These are phyloP conservation scores for Drosophila ogumai DNA, from an alignment of 1,140 invertebrate genomes.

Conservation along the genomic window DNA sequence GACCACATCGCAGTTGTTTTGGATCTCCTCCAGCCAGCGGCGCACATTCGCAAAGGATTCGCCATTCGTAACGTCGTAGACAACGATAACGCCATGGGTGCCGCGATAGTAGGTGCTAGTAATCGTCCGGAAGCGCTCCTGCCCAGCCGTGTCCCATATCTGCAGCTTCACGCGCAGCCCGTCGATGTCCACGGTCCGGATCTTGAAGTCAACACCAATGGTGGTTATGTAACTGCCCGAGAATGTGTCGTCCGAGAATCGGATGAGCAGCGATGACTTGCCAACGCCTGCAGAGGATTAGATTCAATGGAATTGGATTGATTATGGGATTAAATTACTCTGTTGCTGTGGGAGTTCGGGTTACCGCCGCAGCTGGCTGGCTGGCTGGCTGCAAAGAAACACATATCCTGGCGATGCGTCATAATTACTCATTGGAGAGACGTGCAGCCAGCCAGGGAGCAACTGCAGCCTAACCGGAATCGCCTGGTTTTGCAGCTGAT, in stretches of 20 bases:
- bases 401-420: conserved; percentile 32
- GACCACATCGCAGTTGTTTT: conserved; percentile 99
- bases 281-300: conserved; percentile 93
- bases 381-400: background rate
- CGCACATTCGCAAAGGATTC: conserved; percentile 99
- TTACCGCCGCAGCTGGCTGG: conserved; percentile 1
- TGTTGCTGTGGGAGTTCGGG: background rate
- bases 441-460: background rate
- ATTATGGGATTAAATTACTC: conserved; percentile 2
- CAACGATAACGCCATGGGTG: conserved; percentile 99
- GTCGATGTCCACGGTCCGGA: conserved; percentile 97
- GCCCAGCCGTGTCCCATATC: conserved; percentile 97
- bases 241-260: conserved; percentile 99
- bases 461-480: conserved; percentile 5
- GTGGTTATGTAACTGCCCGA: conserved; percentile 99
- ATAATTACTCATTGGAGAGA: conserved; percentile 18
- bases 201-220: conserved; percentile 99
- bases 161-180: conserved; percentile 98
- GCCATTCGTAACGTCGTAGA: conserved; percentile 99
- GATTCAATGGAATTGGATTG: conserved; percentile 7
- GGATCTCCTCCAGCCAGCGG: conserved; percentile 98
- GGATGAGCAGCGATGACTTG: conserved; percentile 97
- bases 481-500: conserved; percentile 3
- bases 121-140: conserved; percentile 90
- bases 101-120: conserved; percentile 96